Conservation (phyloP, 1,140 invertebrate species). For the Drosophila burlai region DNA sequence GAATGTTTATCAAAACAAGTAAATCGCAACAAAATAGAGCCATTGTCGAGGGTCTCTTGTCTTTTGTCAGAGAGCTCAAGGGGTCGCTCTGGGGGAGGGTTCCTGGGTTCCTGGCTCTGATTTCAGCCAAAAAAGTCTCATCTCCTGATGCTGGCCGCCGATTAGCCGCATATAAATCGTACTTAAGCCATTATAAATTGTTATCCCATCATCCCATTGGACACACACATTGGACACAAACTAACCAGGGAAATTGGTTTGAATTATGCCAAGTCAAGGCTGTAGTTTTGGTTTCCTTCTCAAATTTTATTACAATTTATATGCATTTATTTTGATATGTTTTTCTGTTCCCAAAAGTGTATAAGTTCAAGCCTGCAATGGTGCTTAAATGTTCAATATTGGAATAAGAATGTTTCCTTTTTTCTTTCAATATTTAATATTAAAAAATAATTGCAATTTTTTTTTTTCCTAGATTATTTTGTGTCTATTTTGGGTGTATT, state of each 20-base stretch:
- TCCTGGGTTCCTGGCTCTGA: background rate
- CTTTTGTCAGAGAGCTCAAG: background rate
- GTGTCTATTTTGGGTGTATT: background rate
- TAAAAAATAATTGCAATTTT: no score
- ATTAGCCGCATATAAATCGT: constrained; percentile 67
- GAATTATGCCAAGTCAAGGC: constrained; percentile 7
- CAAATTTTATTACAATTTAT: background rate
- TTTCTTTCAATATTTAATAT: no score
- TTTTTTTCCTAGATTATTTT: background rate
- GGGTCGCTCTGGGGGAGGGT: constrained; percentile 14
- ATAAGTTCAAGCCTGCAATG: no score
- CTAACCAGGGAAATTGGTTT: constrained; percentile 10
- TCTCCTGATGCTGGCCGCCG: constrained; percentile 41
- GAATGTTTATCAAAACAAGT: constrained; percentile 79
- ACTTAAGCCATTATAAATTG: constrained; percentile 75
- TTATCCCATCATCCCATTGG: constrained; percentile 59
- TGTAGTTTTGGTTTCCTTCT: background rate
- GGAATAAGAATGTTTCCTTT: no score
- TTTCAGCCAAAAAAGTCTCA: background rate
- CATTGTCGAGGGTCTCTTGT: constrained; percentile 59
- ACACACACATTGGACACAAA: constrained; percentile 14
- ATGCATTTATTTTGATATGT: background rate
- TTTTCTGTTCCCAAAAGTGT: background rate
- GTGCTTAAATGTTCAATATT: no score
- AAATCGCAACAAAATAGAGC: constrained; percentile 82